Evolutionary conservation across 1,140 invertebrate species (phyloP), one percentile per base, ranked within the genome.

Genomic region (Drosophila lacteicornis): DNA sequence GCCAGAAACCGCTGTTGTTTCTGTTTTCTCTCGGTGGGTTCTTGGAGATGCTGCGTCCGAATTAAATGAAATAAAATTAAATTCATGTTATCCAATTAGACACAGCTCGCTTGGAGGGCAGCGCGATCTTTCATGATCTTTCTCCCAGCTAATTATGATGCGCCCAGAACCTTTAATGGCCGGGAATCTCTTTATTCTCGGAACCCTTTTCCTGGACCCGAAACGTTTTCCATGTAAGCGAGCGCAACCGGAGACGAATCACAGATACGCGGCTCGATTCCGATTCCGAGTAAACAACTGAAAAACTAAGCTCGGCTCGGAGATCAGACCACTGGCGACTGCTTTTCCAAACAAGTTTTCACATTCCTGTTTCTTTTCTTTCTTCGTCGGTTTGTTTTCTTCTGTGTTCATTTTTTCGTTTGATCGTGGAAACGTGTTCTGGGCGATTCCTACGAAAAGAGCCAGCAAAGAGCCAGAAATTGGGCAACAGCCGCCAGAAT

Each of bases 11-110:
- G 75, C 47, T 69, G 66, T 45, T 53, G 47, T 68, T 80, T 70
- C 73, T 36, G 60, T 43, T 51, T 61, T 74, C n/a, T 51, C 19
- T 30, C 12, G 50, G 55, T 81, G 61, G 43, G 53, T 51, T 73
- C 40, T 73, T 40, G 13, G 42, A 69, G 85, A 91, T 85, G 85
- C 86, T 90, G 85, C 43, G 59, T 25, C 69, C 80, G 85, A 91
- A 80, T 79, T 79, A 82, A 90, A 91, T 85, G 75, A 90, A 76
- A 80, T 90, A 75, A 90, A 90, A 90, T 82, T 76, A 90, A 82
- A 77, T 90, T 91, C 77, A 84, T 90, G 82, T 86, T 91, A 90
- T 85, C 85, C 86, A 90, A 90, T 90, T 90, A 90, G 86, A 90
- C 85, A 90, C 71, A 87, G 75, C 63, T 40, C 38, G 50, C 46